Base-by-base conservation (phyloP, 2,888 invertebrate genomes). In the Melanophora roralis region DNA sequence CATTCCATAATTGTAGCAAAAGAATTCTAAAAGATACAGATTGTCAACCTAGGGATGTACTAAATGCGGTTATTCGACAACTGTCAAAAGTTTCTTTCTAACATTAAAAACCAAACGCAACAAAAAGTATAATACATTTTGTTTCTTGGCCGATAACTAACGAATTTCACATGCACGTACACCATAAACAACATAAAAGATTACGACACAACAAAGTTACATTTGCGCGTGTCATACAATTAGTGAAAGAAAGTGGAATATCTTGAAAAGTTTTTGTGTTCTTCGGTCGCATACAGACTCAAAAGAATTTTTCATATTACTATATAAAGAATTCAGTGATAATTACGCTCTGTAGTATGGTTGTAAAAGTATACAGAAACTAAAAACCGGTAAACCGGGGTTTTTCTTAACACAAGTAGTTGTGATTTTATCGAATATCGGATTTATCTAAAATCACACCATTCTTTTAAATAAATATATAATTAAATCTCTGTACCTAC, bases 31-130 rank as follows among this genome's bases (percentile, higher is more conserved):
- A 59, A 47, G 45, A 36, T 38, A 32, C 47, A 21, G 38, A 55
- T 62, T 69, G 55, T 57, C 76, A 76, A 69, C 57, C 62, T 64
- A 51, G 69, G 49, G 53, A 76, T 49, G 53, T 68, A 76, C 60
- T 76, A 55, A 38, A 57, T 71, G 76, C 76, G 69, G 69, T n/a
- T n/a, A n/a, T n/a, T n/a, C n/a, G n/a, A n/a, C 76, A 69, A 57
- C 49, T 49, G 49, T 34, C 64, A 76, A 76, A 51, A 57, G 40
- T 43, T 64, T 71, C 8, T 38, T 57, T 69, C 21, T 23, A 49
- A 49, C 34, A 43, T 49, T 51, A 36, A 76, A 71, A 64, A 53
- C 43, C 49, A 65, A 59, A 64, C 57, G 64, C 38, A 64, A 51
- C 69, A 36, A 76, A 76, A 27, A 76, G 43, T 57, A 49, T 67